A percentile compares a stretch with the other conserved stretches of the same genome.
phyloP scores from a whole-genome alignment of 2,888 invertebrate species.

The Ormyrus nitidulus region DNA sequence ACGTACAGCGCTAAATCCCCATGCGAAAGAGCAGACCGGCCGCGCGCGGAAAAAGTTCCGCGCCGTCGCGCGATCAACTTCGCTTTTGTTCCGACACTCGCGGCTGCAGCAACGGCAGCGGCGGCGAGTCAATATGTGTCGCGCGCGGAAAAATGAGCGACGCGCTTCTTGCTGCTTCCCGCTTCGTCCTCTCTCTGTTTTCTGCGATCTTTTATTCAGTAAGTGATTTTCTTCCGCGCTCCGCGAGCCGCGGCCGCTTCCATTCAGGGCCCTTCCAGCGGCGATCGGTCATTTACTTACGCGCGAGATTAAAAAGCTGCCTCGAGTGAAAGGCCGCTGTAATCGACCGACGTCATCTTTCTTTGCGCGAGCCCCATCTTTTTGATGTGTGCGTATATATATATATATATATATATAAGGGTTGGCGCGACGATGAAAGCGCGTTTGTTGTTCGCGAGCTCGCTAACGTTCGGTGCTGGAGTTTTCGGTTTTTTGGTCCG shows the following conservation, averaged over 20 bases:
- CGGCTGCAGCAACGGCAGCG: background rate
- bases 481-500: no score
- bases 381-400: background rate
- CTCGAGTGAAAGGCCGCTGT: background rate
- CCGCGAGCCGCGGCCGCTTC: background rate
- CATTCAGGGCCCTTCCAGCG: background rate
- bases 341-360: background rate
- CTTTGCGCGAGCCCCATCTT: background rate
- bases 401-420: background rate
- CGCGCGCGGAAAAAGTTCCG: no score
- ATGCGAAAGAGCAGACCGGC: background rate
- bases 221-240: slow-evolving; percentile 26
- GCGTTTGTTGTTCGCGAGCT: no score
- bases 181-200: background rate
- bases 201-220: slow-evolving; percentile 43
- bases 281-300: slow-evolving; percentile 19
- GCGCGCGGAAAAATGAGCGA: background rate
- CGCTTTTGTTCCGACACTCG: background rate
- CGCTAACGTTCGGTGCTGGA: no score
- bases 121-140: background rate
- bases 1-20: background rate
- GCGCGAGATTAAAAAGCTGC: slow-evolving; percentile 3
- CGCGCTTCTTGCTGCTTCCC: background rate
- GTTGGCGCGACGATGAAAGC: no score
- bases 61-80: no score